A percentile compares a stretch with the other conserved stretches of the same genome.
These are phyloP conservation scores for Zaprionus nigranus DNA, from an alignment of 1,140 invertebrate species.

Conservation along the genomic window DNA sequence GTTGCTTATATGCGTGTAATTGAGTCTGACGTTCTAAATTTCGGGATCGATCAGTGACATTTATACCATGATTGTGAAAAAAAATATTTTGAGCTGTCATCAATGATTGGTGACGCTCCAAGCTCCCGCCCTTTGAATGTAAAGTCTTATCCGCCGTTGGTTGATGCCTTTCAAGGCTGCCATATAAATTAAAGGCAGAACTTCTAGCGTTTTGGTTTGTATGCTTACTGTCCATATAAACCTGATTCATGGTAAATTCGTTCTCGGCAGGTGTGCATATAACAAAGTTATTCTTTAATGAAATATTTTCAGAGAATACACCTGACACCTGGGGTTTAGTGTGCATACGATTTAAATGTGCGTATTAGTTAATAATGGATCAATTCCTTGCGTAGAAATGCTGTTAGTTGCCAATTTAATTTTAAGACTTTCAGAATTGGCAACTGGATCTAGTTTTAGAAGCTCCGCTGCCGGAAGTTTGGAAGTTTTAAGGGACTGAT, in stretches of 20 bases:
- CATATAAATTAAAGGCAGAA: conserved; percentile 69
- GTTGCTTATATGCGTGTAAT: conserved; percentile 74
- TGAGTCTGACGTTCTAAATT: conserved; percentile 77
- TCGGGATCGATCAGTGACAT: conserved; percentile 58
- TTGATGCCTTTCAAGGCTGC: conserved; percentile 76
- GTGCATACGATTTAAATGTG: conserved; percentile 26
- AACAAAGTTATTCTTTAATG: conserved; percentile 68
- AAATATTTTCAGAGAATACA: conserved; percentile 42
- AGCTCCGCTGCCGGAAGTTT: conserved; percentile 85
- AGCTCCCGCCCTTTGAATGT: conserved; percentile 75
- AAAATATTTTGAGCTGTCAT: conserved; percentile 64
- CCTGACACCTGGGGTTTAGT: conserved; percentile 40
- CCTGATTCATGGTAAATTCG: conserved; percentile 47
- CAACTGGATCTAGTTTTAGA: conserved; percentile 75
- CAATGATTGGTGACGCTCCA: conserved; percentile 75
- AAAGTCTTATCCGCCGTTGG: conserved; percentile 43
- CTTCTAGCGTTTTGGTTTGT: conserved; percentile 34
- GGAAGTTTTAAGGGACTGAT: conserved; percentile 75
- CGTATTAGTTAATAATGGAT: conserved; percentile 52
- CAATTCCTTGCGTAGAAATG: conserved; percentile 50
- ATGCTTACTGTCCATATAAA: conserved; percentile 37
- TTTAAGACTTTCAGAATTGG: conserved; percentile 61
- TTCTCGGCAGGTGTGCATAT: conserved; percentile 51
- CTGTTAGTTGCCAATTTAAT: conserved; percentile 49
- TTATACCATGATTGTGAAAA: conserved; percentile 46